Evolutionary conservation across 2,797 vertebrate genomes (phyloP), one percentile per base, ranked within the genome.

Genomic region (Nyctibius grandis): DNA sequence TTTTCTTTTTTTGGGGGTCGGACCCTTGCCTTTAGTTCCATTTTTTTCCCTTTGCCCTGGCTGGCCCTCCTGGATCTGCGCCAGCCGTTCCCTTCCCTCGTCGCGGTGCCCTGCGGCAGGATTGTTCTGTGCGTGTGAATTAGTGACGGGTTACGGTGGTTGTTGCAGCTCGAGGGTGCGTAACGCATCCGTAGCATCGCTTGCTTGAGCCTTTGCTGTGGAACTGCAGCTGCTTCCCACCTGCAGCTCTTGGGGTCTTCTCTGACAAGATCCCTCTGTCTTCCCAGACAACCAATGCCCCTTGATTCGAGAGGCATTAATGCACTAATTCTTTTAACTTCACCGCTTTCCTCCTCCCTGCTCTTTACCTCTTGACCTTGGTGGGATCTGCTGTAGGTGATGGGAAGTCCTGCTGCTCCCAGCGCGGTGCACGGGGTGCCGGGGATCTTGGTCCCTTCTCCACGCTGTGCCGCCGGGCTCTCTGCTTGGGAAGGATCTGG

Each of bases 361-460:
- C 20, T 84, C 45, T 47, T 85, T 57, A 72, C 57, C 45, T 90
- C 90, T 75, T 79, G 54, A 87, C 89, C 73, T 85, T 26, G 31
- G 51, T 42, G 40, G 40, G 40, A 28, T 92, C 77, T 77, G 75
- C 31, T n/a, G 76, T 25, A 59, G 57, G 47, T 73, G 38, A 17
- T 61, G 72, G 61, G 15, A 78, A 17, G 79, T 80, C 5, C 33
- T 25, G 56, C 33, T 13, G 25, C 45, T 72, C 26, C 56, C 13
- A 12, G 44, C 60, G 11, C 15, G 15, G 40, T n/a, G n/a, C n/a
- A n/a, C n/a, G n/a, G n/a, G n/a, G n/a, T n/a, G n/a, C n/a, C n/a
- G n/a, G n/a, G n/a, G n/a, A n/a, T n/a, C n/a, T n/a, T n/a, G n/a
- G n/a, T n/a, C n/a, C n/a, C n/a, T n/a, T n/a, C n/a, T 20, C 38